These are phyloP conservation scores for Riparia riparia DNA, from an alignment of 2,113 vertebrate genomes.

Conservation along the genomic window DNA sequence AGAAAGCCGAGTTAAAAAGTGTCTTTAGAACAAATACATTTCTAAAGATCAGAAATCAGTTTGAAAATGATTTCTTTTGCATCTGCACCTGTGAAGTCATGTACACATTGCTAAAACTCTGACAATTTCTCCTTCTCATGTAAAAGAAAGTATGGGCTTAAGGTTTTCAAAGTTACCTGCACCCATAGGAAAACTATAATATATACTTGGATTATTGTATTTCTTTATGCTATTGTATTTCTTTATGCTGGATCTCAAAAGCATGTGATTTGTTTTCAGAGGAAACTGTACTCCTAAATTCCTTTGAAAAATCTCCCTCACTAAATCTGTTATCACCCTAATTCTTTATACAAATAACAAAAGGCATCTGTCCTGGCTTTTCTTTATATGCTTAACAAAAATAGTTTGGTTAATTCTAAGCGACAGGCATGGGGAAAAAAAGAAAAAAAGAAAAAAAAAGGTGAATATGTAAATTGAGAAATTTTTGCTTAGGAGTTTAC, in stretches of 20 bases:
- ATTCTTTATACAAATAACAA: not conserved
- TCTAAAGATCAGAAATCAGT: not conserved
- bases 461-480: not conserved
- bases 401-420: not conserved
- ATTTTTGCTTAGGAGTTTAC: not conserved
- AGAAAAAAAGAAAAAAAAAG: not conserved
- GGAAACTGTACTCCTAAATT: not conserved
- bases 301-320: not conserved
- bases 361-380: not conserved
- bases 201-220: not conserved
- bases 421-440: not conserved
- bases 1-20: not conserved
- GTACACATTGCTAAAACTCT: not conserved
- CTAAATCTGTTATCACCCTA: not conserved
- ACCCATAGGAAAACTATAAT: not conserved
- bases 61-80: not conserved
- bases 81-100: not conserved
- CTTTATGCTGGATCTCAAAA: not conserved
- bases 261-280: constrained; percentile 22
- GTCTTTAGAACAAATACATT: not conserved
- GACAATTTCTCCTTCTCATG: not conserved
- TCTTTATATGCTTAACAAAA: not conserved
- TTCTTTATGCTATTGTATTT: constrained; percentile 2
- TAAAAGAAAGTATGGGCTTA: not conserved
- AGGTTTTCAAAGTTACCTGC: not conserved